Evolutionary conservation across 2,797 vertebrate genomes (phyloP), one percentile per base, ranked within the genome.

Genomic region (Catharus ustulatus): DNA sequence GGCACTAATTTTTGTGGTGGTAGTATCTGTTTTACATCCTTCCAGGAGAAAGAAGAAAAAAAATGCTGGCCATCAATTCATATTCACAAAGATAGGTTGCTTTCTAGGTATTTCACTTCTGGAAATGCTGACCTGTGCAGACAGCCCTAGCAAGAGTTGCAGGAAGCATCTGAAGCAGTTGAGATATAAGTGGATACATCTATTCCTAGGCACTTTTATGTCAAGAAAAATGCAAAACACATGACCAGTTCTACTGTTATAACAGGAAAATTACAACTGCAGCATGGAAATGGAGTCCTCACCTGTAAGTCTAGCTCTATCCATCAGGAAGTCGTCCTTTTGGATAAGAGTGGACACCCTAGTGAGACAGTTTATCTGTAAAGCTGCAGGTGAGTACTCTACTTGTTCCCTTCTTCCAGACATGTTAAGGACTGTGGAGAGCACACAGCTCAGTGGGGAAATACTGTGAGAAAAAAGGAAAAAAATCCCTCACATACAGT

Each of bases 1-100:
- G 51, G 38, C 85, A 82, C 46, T 23, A 43, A 49, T 89, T 95
- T 84, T 71, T 16, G 23, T 72, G 30, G 18, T 42, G n/a, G 63
- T 23, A 86, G 29, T 67, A 82, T 88, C 80, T 88, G 63, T 24
- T 91, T 89, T 32, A 63, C 40, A 86, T 66, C 51, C 23, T 81
- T 49, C 45, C 1, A 18, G 19, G 7, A 3, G 5, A 1, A 3
- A 4, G 3, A 15, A 4, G n/a, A 14, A 26, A 22, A 32, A 59
- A 43, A 42, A 10, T 38, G 5, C 20, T 24, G 24, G 13, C 34
- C 30, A 69, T 6, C 30, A 67, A 54, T 63, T 80, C 30, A 54
- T 30, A 78, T 74, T 73, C 20, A 69, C 42, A 84, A 63, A 76
- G 57, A 86, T 0, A 13, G 9, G 12, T 75, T 86, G 1, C 2